phyloP scores from a whole-genome alignment of 2,797 vertebrate species.

The Silurus aristotelis region DNA sequence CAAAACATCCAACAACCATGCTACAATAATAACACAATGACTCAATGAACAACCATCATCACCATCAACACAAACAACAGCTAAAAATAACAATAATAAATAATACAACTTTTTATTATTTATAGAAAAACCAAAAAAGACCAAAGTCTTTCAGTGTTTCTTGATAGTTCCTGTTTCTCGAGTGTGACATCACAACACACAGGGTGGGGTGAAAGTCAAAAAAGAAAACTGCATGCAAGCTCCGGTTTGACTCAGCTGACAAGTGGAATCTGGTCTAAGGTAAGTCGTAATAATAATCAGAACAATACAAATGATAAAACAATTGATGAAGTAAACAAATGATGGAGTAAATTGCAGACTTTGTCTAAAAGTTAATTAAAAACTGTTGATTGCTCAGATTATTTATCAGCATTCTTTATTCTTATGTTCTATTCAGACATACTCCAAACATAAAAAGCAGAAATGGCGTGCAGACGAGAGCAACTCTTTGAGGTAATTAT shows the following conservation, averaged over 20 bases:
- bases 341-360: background rate
- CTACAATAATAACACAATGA: background rate
- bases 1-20: background rate
- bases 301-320: background rate
- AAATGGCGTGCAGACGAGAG: background rate
- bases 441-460: background rate
- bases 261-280: background rate
- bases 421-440: background rate
- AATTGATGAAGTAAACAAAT: too few species aligned
- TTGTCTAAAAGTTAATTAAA: background rate
- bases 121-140: background rate
- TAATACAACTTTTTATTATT: too few species aligned
- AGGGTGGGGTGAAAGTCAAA: background rate
- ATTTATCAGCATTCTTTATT: background rate
- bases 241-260: background rate
- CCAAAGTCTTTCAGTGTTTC: background rate
- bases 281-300: background rate
- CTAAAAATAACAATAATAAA: background rate
- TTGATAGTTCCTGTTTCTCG: conserved; percentile 5
- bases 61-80: background rate
- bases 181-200: background rate
- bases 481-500: background rate
- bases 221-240: background rate
- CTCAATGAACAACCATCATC: background rate
- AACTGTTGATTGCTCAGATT: background rate